Evolutionary conservation across 2,888 invertebrate species (phyloP), one percentile per base, ranked within the genome.

Genomic region (Agrilus biguttatus): DNA sequence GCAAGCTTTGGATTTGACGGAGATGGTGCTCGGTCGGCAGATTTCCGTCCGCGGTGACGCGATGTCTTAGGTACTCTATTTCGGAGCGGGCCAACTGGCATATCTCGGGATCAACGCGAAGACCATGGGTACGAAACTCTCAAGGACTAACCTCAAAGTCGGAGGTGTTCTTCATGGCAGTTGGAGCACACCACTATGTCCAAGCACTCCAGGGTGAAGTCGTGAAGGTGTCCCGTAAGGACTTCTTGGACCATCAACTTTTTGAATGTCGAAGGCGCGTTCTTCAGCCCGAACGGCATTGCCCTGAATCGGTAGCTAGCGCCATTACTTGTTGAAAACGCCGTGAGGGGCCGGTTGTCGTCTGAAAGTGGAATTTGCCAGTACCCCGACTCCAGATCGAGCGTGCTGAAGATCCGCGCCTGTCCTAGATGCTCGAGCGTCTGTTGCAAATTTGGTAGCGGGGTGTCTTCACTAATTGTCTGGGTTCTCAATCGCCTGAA

Each of bases 321-420:
- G 1, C 55, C 52, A 34, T 52, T 47, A 0, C 56, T 55, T 0
- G 55, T 51, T 7, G 50, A 19, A 36, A 58, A 59, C 0, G n/a
- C n/a, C n/a, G 59, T 58, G 6, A 49, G 45, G 35, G 41, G 45
- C 12, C 47, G 51, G 0, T 49, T 47, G 2, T 44, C 37, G 3
- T 41, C 44, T 1, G 46, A 47, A 47, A 59, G 47, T 5, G 53
- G 53, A 2, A 60, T 45, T 34, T 58, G 58, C 57, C 59, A 60
- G 33, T 57, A 60, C 1, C 56, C 54, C 40, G 51, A 51, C 23
- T 51, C 50, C 4, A 59, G 39, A 13, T 61, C 57, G 2, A 60
- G 37, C 7, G 55, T 53, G 3, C 53, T 45, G 35, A 58, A 58
- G 10, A 56, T 43, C n/a, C 35, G 40, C 0, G 57, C 57, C 8